phyloP scores from a whole-genome alignment of 2,113 vertebrate genomes.

The Gorsachius goisagi region DNA sequence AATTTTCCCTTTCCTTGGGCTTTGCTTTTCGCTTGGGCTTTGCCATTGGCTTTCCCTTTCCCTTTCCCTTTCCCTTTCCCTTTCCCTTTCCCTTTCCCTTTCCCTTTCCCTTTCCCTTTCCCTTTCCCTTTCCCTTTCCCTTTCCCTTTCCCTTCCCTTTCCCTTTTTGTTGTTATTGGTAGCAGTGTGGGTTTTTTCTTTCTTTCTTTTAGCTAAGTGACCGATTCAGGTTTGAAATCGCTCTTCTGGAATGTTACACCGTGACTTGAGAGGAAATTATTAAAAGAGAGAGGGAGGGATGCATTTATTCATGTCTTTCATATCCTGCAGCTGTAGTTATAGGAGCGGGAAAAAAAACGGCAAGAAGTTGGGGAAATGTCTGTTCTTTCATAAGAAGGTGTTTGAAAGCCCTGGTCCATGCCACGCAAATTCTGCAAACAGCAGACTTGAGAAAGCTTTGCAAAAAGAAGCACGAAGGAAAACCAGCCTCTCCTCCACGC shows the following conservation, averaged over 20 bases:
- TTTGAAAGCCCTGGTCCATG: not conserved
- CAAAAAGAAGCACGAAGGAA: not conserved
- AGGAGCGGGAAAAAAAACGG: not conserved
- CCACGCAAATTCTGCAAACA: not conserved
- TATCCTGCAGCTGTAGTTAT: rapidly evolving
- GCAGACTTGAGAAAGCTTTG: not conserved
- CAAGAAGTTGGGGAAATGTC: not conserved
- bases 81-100: too few species aligned
- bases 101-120: too few species aligned
- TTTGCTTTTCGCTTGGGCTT: too few species aligned
- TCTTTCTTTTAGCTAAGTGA: not conserved
- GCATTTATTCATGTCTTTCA: not conserved
- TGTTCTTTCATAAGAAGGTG: not conserved
- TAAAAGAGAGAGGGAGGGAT: not conserved
- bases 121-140: too few species aligned
- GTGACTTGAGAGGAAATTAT: not conserved
- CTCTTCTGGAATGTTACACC: not conserved
- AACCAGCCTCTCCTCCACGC: rapidly evolving
- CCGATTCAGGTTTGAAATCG: not conserved
- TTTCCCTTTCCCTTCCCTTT: too few species aligned
- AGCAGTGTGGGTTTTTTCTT: too few species aligned
- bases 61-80: too few species aligned
- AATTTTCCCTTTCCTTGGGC: not conserved
- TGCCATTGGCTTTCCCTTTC: not conserved
- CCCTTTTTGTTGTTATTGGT: too few species aligned